phyloP scores from a whole-genome alignment of 1,140 invertebrate genomes.

The Asobara japonica region DNA sequence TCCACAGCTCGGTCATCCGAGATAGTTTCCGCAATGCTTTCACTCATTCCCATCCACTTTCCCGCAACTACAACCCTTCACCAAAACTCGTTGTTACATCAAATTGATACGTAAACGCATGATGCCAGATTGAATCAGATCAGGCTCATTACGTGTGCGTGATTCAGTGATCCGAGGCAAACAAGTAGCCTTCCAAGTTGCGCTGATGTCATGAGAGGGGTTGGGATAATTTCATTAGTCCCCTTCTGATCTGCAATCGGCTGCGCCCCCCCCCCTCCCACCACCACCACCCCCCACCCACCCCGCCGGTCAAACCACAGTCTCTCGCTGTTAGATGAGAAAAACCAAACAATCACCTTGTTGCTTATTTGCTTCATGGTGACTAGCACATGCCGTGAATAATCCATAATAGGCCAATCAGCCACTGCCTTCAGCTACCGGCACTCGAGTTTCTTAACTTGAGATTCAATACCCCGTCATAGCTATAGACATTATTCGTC shows the following conservation, averaged over 20 bases:
- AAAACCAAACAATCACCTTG: slow-evolving; percentile 30
- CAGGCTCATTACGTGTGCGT: slow-evolving; percentile 4
- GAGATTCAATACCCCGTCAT: neutral
- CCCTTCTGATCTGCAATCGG: too few relatives aligned
- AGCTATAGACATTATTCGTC: neutral
- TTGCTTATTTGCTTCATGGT: slow-evolving; percentile 14
- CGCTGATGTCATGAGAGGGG: slow-evolving; percentile 27
- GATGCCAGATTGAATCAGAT: slow-evolving; percentile 5
- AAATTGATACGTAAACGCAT: slow-evolving; percentile 15
- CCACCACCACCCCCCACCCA: slow-evolving; percentile 29
- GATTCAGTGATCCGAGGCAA: neutral
- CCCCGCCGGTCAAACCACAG: too few relatives aligned
- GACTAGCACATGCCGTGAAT: slow-evolving; percentile 48
- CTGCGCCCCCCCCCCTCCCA: neutral
- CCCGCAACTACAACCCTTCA: slow-evolving; percentile 24
- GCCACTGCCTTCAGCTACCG: slow-evolving; percentile 46
- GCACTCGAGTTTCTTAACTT: slow-evolving; percentile 46
- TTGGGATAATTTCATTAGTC: slow-evolving; percentile 65
- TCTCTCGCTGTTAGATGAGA: slow-evolving; percentile 44
- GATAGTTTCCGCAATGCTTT: slow-evolving; percentile 27
- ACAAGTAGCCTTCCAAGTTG: neutral
- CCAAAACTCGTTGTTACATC: slow-evolving; percentile 14
- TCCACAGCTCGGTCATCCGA: slow-evolving; percentile 32
- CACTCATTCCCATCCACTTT: slow-evolving; percentile 33
- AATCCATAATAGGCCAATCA: slow-evolving; percentile 56